These are phyloP conservation scores for Colistium nudipinnis DNA, from an alignment of 2,113 vertebrate genomes.

Conservation along the genomic window DNA sequence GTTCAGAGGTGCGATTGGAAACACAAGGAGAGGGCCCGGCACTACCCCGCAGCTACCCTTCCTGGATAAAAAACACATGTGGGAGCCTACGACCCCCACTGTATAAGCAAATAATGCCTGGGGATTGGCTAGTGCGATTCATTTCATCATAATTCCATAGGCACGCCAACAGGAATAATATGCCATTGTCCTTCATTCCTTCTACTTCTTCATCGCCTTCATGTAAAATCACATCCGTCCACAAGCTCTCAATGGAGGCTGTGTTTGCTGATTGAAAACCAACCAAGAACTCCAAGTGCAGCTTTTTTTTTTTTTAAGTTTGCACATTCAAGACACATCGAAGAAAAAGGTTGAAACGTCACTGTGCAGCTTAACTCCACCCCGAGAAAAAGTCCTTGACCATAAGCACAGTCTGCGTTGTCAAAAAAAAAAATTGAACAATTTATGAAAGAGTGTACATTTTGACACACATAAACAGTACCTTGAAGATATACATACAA, in stretches of 20 bases:
- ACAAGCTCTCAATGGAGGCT: conserved; percentile 20
- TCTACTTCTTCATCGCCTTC: conserved; percentile 38
- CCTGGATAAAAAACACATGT: conserved; percentile 75
- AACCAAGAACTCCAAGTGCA: conserved; percentile 56
- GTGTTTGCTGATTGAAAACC: conserved; percentile 47
- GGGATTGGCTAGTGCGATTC: conserved; percentile 61
- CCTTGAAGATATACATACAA: conserved; percentile 71
- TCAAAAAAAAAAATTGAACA: conserved; percentile 58
- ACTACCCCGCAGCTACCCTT: conserved; percentile 62
- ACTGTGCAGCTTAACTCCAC: conserved; percentile 58
- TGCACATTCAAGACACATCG: conserved; percentile 66
- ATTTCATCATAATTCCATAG: conserved; percentile 62
- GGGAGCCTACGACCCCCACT: conserved; percentile 46
- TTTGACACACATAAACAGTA: conserved; percentile 73
- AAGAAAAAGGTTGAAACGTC: conserved; percentile 50
- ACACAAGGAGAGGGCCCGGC: conserved; percentile 55
- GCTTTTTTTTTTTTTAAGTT: conserved; percentile 41
- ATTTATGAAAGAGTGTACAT: conserved; percentile 59
- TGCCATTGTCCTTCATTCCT: conserved; percentile 53
- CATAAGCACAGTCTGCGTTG: conserved; percentile 60
- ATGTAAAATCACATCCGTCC: conserved; percentile 40
- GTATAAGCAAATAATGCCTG: conserved; percentile 64
- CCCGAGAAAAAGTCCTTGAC: conserved; percentile 55
- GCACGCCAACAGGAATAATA: conserved; percentile 59
- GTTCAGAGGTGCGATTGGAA: conserved; percentile 68